Conservation (phyloP, 2,888 invertebrate genomes). For the Zaprionus bogoriensis region DNA sequence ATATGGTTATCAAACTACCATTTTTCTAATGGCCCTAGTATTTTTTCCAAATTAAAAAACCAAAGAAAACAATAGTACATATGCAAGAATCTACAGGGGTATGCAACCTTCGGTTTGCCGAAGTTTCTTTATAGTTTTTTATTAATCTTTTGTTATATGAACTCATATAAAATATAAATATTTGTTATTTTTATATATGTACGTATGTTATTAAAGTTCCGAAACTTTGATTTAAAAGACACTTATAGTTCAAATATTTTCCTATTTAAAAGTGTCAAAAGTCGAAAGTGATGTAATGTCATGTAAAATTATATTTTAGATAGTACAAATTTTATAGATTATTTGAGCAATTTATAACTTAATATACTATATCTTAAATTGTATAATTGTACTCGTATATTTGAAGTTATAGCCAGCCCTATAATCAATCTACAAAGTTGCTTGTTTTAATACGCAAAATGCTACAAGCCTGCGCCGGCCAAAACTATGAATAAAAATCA, state of each 20-base stretch:
- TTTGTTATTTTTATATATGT: not conserved
- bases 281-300: not conserved
- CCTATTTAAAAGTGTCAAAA: not conserved
- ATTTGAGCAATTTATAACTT: constrained; percentile 29
- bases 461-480: constrained; percentile 81
- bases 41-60: too few species aligned
- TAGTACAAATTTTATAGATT: constrained; percentile 12
- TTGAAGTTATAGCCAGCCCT: constrained; percentile 75
- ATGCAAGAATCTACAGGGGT: too few species aligned
- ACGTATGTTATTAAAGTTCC: not conserved
- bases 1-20: too few species aligned
- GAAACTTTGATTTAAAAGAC: not conserved
- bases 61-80: too few species aligned
- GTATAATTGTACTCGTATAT: constrained; percentile 69
- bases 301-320: constrained; percentile 32
- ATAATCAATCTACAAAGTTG: constrained; percentile 63
- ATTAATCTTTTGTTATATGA: too few species aligned
- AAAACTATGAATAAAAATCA: constrained; percentile 55
- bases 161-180: too few species aligned
- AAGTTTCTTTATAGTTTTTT: too few species aligned
- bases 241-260: not conserved
- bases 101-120: too few species aligned
- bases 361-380: constrained; percentile 41
- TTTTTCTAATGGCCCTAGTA: too few species aligned
- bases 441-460: constrained; percentile 74